phyloP scores from a whole-genome alignment of 2,797 vertebrate genomes.

The Pantherophis vulpinus region DNA sequence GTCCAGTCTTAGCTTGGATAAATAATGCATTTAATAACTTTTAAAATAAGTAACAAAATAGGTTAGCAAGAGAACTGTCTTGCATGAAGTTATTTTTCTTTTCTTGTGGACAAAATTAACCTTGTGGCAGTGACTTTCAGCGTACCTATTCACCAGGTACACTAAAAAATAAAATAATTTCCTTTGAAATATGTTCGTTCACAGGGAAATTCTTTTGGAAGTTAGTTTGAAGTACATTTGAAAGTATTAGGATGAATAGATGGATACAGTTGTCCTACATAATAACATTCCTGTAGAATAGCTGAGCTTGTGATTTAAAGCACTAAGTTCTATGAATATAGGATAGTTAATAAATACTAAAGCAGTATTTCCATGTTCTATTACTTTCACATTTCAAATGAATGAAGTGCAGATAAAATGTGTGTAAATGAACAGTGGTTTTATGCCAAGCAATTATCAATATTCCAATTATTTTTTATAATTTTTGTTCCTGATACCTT shows the following conservation, averaged over 20 bases:
- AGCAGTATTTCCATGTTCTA: not conserved
- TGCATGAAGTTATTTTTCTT: not conserved
- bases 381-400: not conserved
- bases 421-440: not conserved
- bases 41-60: not conserved
- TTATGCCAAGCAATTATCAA: not conserved
- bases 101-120: not conserved
- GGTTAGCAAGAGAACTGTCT: not conserved
- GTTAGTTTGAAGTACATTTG: not conserved
- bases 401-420: not conserved
- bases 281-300: not conserved
- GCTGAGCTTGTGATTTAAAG: not conserved
- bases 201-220: not conserved
- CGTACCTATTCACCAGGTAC: not conserved
- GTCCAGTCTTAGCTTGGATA: not conserved
- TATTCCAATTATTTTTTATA: not conserved
- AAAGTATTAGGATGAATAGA: not conserved
- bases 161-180: not conserved
- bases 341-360: not conserved
- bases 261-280: not conserved
- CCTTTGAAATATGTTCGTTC: not conserved
- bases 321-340: not conserved
- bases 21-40: not conserved
- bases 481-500: not conserved
- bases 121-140: not conserved